A percentile compares a stretch with the other conserved stretches of the same genome.
phyloP scores from a whole-genome alignment of 2,888 invertebrate genomes.

The Cyaniris semiargus region DNA sequence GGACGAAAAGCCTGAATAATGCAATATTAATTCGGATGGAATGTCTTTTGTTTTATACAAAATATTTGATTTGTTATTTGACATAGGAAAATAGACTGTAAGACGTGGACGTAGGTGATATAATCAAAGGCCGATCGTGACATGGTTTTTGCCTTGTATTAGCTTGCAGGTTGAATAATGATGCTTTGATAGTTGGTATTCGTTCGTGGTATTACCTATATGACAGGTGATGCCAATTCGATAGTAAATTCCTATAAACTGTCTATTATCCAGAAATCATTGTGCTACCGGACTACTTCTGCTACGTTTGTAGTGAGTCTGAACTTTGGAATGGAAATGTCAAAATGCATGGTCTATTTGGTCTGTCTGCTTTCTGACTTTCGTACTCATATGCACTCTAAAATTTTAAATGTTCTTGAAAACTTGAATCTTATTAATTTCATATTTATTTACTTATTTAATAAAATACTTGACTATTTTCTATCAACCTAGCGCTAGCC shows the following conservation, averaged over 20 bases:
- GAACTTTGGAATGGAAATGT: too few relatives aligned
- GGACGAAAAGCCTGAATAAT: slow-evolving; percentile 26
- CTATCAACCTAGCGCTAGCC: background rate
- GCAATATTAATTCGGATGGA: slow-evolving; percentile 48
- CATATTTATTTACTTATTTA: too few relatives aligned
- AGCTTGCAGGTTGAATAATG: slow-evolving; percentile 63
- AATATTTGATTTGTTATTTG: slow-evolving; percentile 42
- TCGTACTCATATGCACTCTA: too few relatives aligned
- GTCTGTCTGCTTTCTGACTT: too few relatives aligned
- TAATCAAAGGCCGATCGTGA: slow-evolving; percentile 36
- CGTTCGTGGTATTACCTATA: slow-evolving; percentile 42
- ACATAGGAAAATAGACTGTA: slow-evolving; percentile 50
- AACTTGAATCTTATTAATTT: too few relatives aligned
- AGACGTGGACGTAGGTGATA: background rate
- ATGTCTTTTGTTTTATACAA: slow-evolving; percentile 65
- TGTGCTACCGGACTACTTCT: too few relatives aligned
- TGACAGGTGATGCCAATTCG: slow-evolving; percentile 39
- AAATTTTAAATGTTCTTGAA: too few relatives aligned
- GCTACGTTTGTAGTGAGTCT: background rate
- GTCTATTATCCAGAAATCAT: background rate
- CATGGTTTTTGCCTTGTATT: slow-evolving; percentile 43
- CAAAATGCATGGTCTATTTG: too few relatives aligned
- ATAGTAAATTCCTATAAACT: slow-evolving; percentile 30
- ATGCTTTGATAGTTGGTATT: slow-evolving; percentile 61
- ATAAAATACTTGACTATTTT: too few relatives aligned